Conservation (phyloP, 2,888 invertebrate genomes). For the Gasteruption jaculator region DNA sequence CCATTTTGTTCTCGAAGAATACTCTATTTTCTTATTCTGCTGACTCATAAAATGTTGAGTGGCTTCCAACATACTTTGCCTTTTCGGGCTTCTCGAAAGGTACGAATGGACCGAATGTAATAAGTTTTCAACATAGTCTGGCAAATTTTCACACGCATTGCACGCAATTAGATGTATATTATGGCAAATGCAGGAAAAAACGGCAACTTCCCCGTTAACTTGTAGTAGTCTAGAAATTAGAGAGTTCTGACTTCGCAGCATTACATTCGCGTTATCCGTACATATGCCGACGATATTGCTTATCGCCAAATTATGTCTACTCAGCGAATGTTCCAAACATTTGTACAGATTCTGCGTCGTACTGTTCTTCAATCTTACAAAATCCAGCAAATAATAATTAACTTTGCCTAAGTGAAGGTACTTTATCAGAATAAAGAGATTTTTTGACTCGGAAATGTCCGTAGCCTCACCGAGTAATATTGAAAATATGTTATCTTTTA, state of each 20-base stretch:
- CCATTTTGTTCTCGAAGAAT: not conserved
- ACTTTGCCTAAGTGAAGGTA: not conserved
- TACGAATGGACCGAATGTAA: not conserved
- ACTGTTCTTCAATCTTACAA: too few relatives aligned
- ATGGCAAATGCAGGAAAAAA: too few relatives aligned
- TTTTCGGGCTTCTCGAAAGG: not conserved
- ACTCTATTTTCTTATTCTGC: not conserved
- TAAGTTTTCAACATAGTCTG: not conserved
- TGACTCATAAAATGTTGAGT: not conserved
- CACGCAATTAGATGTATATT: not conserved
- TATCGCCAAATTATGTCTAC: not conserved
- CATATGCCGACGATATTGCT: slow-evolving; percentile 1
- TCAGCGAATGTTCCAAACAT: not conserved
- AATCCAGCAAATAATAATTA: too few relatives aligned
- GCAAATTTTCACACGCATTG: not conserved
- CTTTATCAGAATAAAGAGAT: not conserved
- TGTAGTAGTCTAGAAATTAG: too few relatives aligned
- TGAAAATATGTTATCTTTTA: too few relatives aligned
- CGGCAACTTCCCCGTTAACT: too few relatives aligned
- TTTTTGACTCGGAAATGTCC: not conserved
- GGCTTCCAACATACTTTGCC: not conserved
- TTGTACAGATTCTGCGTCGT: slow-evolving; percentile 2
- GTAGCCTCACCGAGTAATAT: not conserved
- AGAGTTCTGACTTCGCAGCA: too few relatives aligned
- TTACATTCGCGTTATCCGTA: too few relatives aligned